These are phyloP conservation scores for Cotesia vestalis DNA, from an alignment of 1,140 invertebrate species.

Conservation along the genomic window DNA sequence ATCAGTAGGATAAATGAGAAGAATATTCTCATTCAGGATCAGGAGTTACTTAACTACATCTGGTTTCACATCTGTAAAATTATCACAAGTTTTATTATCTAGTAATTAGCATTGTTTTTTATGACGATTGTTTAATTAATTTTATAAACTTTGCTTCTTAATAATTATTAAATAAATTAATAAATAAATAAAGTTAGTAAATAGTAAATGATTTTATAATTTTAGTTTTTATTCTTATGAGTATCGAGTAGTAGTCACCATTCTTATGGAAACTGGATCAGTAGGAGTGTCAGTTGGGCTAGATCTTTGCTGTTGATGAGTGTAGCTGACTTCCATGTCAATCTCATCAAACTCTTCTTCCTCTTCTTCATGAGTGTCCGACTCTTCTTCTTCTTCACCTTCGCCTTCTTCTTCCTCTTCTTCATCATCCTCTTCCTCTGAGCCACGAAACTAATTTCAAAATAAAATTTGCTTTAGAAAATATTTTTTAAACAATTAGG, in stretches of 20 bases:
- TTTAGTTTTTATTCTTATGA: slow-evolving; percentile 42
- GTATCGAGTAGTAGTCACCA: slow-evolving; percentile 56
- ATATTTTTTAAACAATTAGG: slow-evolving; percentile 7
- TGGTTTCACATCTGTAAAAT: too few species aligned
- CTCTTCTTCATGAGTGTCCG: slow-evolving; percentile 76
- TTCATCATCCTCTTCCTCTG: slow-evolving; percentile 65
- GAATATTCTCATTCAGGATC: too few species aligned
- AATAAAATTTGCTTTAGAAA: neutral
- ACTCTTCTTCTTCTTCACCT: slow-evolving; percentile 74
- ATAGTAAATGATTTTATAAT: slow-evolving; percentile 10
- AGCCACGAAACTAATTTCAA: slow-evolving; percentile 53
- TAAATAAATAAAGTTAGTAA: neutral
- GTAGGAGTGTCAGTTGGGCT: slow-evolving; percentile 59
- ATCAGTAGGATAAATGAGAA: too few species aligned
- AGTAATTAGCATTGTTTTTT: too few species aligned
- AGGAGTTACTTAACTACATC: too few species aligned
- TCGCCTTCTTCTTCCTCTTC: slow-evolving; percentile 71
- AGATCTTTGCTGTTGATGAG: slow-evolving; percentile 61
- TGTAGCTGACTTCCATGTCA: slow-evolving; percentile 68
- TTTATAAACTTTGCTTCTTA: too few species aligned
- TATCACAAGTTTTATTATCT: too few species aligned
- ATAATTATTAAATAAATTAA: too few species aligned
- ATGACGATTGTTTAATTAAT: too few species aligned
- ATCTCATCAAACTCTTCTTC: slow-evolving; percentile 72
- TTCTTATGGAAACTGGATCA: slow-evolving; percentile 61